Evolutionary conservation across 2,797 vertebrate species (phyloP).

Genomic region (Gymnodraco acuticeps): DNA sequence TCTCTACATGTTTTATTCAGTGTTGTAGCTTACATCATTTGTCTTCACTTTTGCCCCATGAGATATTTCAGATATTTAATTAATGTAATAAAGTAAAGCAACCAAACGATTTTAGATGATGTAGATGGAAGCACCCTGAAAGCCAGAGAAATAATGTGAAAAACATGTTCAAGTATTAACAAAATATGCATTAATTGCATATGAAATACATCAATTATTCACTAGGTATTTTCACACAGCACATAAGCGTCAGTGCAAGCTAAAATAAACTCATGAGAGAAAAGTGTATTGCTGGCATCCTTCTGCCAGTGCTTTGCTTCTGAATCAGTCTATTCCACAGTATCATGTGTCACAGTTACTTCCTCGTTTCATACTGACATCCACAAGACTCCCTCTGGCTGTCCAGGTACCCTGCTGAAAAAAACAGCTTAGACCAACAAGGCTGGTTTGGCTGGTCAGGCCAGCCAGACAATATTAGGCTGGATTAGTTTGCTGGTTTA

Average conservation of each 20-base stretch:
- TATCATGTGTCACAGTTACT: conserved; percentile 85
- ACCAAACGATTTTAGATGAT: background rate
- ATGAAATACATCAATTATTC: conserved; percentile 20
- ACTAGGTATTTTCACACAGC: conserved; percentile 7
- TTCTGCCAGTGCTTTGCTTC: conserved; percentile 18
- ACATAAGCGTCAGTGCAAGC: conserved; percentile 10
- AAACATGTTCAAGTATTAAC: conserved; percentile 7
- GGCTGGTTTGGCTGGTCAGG: no score
- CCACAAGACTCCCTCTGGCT: conserved; percentile 84
- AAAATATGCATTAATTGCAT: conserved; percentile 54
- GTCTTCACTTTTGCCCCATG: background rate
- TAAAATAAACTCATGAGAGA: conserved; percentile 13
- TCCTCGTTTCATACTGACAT: conserved; percentile 91
- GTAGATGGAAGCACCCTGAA: no score
- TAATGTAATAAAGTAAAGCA: background rate
- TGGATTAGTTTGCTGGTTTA: no score
- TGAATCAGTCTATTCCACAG: conserved; percentile 9
- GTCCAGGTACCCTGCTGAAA: no score
- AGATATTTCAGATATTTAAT: background rate
- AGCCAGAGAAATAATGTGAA: background rate
- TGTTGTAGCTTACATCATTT: background rate
- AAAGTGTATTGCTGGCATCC: conserved; percentile 5
- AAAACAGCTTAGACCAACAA: no score
- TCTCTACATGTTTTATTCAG: background rate
- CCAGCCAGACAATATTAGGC: no score